Evolutionary conservation across 2,888 invertebrate species (phyloP).

Genomic region (Lutraria lutraria): DNA sequence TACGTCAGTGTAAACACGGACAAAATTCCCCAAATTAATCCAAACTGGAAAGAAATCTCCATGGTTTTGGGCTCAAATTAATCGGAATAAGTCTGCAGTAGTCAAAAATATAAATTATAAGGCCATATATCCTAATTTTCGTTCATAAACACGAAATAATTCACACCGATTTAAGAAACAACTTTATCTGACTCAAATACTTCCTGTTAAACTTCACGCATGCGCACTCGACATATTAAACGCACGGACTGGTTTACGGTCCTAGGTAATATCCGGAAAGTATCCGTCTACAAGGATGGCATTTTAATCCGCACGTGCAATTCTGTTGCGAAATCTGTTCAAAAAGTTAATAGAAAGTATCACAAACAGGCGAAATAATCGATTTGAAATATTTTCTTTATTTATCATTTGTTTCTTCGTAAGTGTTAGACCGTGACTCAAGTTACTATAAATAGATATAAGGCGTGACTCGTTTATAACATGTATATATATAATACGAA

Average conservation of each 20-base stretch:
- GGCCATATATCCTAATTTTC: conserved; percentile 3
- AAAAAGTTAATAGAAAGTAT: no score
- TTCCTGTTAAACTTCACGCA: conserved; percentile 7
- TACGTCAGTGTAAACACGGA: background rate
- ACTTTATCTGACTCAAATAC: conserved; percentile 20
- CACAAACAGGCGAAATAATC: no score
- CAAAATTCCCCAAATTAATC: background rate
- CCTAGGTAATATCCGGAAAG: no score
- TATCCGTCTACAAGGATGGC: no score
- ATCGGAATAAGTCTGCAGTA: background rate
- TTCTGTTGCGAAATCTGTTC: no score
- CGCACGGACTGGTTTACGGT: background rate
- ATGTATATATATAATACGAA: no score
- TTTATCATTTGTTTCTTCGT: no score
- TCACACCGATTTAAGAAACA: background rate
- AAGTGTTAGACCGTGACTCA: no score
- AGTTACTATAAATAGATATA: no score
- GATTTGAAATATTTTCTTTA: no score
- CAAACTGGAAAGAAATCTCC: conserved; percentile 8
- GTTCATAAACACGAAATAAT: conserved; percentile 14
- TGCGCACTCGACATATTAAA: conserved; percentile 8
- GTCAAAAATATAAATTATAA: background rate
- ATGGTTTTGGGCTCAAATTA: background rate
- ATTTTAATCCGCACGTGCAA: no score
- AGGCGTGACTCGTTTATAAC: no score